Percentiles rank a stretch among this genome's conserved stretches.
Evolutionary conservation across 2,113 vertebrate species (phyloP).

Genomic region (Crotalus tigris): DNA sequence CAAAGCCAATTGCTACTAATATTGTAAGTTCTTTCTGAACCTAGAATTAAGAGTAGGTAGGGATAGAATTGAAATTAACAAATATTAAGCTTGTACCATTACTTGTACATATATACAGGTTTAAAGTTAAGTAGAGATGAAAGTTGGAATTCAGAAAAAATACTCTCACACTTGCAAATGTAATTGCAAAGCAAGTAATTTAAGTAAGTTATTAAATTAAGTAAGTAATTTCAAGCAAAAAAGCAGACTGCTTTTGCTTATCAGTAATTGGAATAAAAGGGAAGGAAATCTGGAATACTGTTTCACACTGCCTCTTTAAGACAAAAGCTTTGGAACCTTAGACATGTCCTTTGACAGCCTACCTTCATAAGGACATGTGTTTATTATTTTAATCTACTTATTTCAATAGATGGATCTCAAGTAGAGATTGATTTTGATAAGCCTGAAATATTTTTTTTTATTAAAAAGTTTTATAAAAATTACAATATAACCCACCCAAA

Average conservation of each 20-base stretch:
- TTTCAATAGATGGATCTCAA: not conserved
- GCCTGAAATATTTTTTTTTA: not conserved
- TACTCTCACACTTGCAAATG: not conserved
- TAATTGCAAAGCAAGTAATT: not conserved
- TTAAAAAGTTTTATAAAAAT: no score
- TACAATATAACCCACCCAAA: no score
- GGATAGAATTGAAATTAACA: not conserved
- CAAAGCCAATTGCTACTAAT: not conserved
- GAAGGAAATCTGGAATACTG: not conserved
- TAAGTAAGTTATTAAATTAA: not conserved
- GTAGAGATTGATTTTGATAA: not conserved
- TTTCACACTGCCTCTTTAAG: not conserved
- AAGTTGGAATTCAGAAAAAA: not conserved
- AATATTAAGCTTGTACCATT: not conserved
- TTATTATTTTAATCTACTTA: not conserved
- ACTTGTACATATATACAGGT: not conserved
- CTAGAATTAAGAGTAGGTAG: not conserved
- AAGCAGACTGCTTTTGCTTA: not conserved
- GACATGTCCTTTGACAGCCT: not conserved
- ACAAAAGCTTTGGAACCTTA: not conserved
- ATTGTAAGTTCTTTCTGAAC: not conserved
- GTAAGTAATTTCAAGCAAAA: not conserved
- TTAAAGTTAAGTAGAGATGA: not conserved
- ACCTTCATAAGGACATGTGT: not conserved
- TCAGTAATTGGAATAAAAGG: not conserved